Percentiles rank a stretch among this genome's conserved stretches.
Conservation (phyloP, 1,140 invertebrate species). For the Aphidius ervi region DNA sequence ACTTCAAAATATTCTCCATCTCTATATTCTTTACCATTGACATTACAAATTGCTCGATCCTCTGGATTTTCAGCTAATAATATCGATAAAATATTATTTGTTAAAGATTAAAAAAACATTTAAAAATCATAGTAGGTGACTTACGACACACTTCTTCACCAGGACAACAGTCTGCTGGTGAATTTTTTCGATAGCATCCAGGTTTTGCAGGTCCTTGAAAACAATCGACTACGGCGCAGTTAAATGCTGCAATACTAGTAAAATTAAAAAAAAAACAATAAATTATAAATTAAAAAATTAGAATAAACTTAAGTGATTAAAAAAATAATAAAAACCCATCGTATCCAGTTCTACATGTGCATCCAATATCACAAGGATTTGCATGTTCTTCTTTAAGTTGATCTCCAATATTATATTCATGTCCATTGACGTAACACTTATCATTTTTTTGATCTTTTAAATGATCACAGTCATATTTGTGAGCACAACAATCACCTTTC, state of each 20-base stretch:
- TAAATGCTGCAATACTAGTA: constrained; percentile 20
- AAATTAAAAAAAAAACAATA: background rate
- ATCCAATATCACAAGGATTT: constrained; percentile 20
- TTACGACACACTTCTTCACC: constrained; percentile 31
- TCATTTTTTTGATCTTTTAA: constrained; percentile 3
- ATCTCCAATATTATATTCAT: constrained; percentile 16
- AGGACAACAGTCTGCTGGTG: constrained; percentile 24
- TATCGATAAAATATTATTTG: background rate
- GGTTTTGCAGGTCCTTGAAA: rapidly evolving
- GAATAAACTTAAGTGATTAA: background rate
- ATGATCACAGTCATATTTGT: constrained; percentile 23
- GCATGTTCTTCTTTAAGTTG: constrained; percentile 15
- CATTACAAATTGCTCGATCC: constrained; percentile 27
- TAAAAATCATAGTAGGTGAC: constrained; percentile 18
- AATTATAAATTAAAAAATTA: background rate
- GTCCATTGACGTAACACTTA: constrained; percentile 15
- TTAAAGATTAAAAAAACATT: background rate
- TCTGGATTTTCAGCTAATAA: constrained; percentile 23
- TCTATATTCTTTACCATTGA: constrained; percentile 32
- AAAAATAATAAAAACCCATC: constrained; percentile 6
- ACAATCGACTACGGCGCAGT: constrained; percentile 33
- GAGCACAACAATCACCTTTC: constrained; percentile 16
- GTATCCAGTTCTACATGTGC: constrained; percentile 1
- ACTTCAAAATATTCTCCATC: constrained; percentile 32
- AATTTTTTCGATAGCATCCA: constrained; percentile 25